Evolutionary conservation across 37 sponge, comb jelly and placozoan genomes (phyloP).

Genomic region (Hexactinellida sp.): DNA sequence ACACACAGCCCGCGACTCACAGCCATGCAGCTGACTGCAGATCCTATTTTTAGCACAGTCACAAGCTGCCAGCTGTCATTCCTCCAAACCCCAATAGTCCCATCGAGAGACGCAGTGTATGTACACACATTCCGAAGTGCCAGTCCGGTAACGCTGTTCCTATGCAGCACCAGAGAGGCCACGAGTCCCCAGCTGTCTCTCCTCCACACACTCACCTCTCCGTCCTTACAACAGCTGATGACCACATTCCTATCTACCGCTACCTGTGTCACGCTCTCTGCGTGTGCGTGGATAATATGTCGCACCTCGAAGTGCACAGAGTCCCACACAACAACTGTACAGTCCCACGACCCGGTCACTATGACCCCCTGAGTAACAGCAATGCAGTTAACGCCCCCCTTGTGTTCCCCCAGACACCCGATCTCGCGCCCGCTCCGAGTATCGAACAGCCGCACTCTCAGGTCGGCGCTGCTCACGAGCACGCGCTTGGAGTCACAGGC

Average conservation of each 20-base stretch:
- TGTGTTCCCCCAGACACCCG: neutral
- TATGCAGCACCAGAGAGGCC: neutral
- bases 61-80: neutral
- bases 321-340: neutral
- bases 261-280: neutral
- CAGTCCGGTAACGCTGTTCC: neutral
- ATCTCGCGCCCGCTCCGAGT: neutral
- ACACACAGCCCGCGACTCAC: neutral
- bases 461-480: neutral
- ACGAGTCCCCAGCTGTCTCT: neutral
- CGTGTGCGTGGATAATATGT: neutral
- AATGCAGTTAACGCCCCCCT: neutral
- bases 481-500: neutral
- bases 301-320: neutral
- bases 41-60: neutral
- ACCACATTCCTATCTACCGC: neutral
- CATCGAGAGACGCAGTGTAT: neutral
- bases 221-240: neutral
- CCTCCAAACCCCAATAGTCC: neutral
- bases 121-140: neutral
- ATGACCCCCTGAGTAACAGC: neutral
- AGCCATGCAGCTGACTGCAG: neutral
- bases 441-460: neutral
- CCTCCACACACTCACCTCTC: neutral
- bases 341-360: slow-evolving; percentile 6